These are phyloP conservation scores for Bubo blakistoni DNA, from an alignment of 2,113 vertebrate species.

Conservation along the genomic window DNA sequence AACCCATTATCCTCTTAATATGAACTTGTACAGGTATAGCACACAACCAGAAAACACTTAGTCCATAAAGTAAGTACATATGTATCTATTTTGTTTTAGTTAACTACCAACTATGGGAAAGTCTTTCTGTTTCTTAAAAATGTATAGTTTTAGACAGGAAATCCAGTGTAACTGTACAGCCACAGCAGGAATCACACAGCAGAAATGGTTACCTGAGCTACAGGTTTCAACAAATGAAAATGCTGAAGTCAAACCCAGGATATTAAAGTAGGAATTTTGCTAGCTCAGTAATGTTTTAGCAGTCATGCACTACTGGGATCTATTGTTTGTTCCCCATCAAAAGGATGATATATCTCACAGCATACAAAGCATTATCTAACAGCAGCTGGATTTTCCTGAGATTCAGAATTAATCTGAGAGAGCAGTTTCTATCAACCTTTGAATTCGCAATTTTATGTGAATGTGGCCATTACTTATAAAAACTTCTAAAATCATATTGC, in stretches of 20 bases:
- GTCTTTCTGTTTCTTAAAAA: background rate
- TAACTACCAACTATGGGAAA: background rate
- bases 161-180: background rate
- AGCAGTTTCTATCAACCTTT: conserved; percentile 45
- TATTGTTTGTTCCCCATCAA: conserved; percentile 41
- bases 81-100: background rate
- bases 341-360: conserved; percentile 23
- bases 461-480: conserved; percentile 39
- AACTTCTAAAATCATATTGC: conserved; percentile 17
- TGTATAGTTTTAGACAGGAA: background rate
- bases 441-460: conserved; percentile 40
- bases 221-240: conserved; percentile 32
- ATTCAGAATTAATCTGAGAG: conserved; percentile 43
- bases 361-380: conserved; percentile 34
- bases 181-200: background rate
- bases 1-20: background rate
- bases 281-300: conserved; percentile 59
- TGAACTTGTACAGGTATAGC: background rate
- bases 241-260: conserved; percentile 13
- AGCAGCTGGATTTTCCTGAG: conserved; percentile 41
- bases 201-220: background rate
- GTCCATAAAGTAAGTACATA: background rate
- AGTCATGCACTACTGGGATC: conserved; percentile 26
- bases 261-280: conserved; percentile 32
- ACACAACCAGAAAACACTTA: background rate